phyloP scores from a whole-genome alignment of 1,140 invertebrate species.

The Bombus sylvicola region DNA sequence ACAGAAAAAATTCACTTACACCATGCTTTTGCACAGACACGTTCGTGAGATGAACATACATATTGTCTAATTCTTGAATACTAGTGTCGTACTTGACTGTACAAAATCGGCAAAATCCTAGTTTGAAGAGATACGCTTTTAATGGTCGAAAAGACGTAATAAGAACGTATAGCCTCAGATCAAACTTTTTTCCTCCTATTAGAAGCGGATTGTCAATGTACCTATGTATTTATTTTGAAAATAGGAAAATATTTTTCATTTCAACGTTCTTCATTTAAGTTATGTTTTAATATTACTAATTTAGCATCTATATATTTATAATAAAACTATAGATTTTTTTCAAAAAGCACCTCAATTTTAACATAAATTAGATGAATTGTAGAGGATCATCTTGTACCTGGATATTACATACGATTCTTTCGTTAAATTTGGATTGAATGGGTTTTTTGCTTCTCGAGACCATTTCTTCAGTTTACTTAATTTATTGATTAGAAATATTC shows the following conservation, averaged over 20 bases:
- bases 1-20: slow-evolving; percentile 81
- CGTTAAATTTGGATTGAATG: slow-evolving; percentile 91
- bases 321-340: neutral
- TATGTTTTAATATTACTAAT: neutral
- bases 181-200: slow-evolving; percentile 96
- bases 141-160: slow-evolving; percentile 94
- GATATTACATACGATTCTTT: slow-evolving; percentile 97
- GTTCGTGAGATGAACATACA: slow-evolving; percentile 94
- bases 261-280: too few relatives aligned
- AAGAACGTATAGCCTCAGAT: slow-evolving; percentile 92
- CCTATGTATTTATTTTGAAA: slow-evolving; percentile 69
- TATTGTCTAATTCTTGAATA: slow-evolving; percentile 90
- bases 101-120: slow-evolving; percentile 94
- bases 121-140: slow-evolving; percentile 88
- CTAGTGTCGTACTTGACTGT: slow-evolving; percentile 90
- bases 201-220: slow-evolving; percentile 93
- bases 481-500: slow-evolving; percentile 95
- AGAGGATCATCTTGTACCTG: slow-evolving; percentile 76
- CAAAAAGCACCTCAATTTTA: neutral
- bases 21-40: slow-evolving; percentile 95
- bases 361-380: neutral
- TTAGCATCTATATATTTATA: too few relatives aligned
- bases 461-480: slow-evolving; percentile 94
- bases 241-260: neutral
- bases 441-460: slow-evolving; percentile 91